Conservation (phyloP, 64 coral and sea anemone species). For the Anthopleura sola region DNA sequence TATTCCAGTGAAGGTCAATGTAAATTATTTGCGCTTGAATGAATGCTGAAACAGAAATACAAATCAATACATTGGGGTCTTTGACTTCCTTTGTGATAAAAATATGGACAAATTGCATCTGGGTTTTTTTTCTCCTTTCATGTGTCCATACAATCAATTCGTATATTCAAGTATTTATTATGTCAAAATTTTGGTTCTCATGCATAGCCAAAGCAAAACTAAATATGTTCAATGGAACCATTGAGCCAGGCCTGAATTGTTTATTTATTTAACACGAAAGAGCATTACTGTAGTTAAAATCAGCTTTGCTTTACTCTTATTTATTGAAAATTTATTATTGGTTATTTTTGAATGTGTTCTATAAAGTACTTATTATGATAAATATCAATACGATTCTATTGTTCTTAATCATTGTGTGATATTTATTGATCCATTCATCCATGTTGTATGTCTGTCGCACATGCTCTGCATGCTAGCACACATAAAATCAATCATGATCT, state of each 20-base stretch:
- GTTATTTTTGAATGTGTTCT: background rate
- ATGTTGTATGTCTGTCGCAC: slow-evolving; percentile 21
- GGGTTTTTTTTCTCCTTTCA: background rate
- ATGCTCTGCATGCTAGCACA: slow-evolving; percentile 23
- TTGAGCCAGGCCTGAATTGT: background rate
- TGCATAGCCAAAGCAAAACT: background rate
- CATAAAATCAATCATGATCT: background rate
- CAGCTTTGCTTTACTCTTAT: background rate
- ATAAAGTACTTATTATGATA: background rate
- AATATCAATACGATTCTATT: background rate
- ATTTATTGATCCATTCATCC: slow-evolving; percentile 15
- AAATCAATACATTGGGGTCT: no score
- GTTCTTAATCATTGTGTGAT: background rate
- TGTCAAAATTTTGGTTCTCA: no score
- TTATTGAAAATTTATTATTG: background rate
- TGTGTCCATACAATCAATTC: background rate
- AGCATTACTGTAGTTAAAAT: background rate
- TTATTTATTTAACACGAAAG: no score
- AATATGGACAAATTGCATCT: background rate
- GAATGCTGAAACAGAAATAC: background rate
- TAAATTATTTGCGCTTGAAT: background rate
- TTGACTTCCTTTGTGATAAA: background rate
- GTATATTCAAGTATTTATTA: background rate
- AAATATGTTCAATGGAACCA: background rate
- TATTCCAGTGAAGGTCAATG: background rate